These are phyloP conservation scores for Dioctria rufipes DNA, from an alignment of 2,888 invertebrate genomes.

Conservation along the genomic window DNA sequence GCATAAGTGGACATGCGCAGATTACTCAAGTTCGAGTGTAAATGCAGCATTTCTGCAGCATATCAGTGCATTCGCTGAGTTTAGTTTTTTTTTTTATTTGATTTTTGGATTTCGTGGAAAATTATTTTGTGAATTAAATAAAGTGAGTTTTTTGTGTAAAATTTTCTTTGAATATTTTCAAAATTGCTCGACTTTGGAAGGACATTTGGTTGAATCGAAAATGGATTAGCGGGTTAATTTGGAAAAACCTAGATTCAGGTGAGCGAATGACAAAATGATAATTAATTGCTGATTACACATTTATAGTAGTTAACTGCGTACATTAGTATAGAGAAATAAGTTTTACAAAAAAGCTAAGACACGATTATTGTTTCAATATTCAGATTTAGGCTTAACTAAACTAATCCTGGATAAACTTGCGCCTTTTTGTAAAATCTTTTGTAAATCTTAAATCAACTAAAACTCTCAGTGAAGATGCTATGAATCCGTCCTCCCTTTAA, in stretches of 20 bases:
- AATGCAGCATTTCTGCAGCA: neutral
- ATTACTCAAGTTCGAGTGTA: slow-evolving; percentile 1
- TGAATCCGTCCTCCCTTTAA: neutral
- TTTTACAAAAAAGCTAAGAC: no score
- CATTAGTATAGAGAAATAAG: no score
- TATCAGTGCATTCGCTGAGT: neutral
- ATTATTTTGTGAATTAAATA: neutral
- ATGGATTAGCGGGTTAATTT: no score
- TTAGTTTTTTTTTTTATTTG: slow-evolving; percentile 3
- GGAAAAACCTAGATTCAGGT: no score
- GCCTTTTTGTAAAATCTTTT: neutral
- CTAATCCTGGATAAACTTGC: neutral
- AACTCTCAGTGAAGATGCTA: neutral
- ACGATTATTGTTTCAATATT: no score
- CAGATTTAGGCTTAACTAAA: no score
- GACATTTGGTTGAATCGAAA: no score
- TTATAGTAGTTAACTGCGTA: no score
- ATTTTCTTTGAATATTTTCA: neutral
- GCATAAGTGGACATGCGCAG: slow-evolving; percentile 32
- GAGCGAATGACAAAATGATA: no score
- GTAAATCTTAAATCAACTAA: neutral
- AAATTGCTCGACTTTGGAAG: no score
- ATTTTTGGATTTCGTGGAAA: neutral
- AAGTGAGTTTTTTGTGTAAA: neutral
- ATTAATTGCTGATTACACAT: no score